Evolutionary conservation across 2,888 invertebrate species (phyloP), one percentile per base, ranked within the genome.

Genomic region (Conistra vaccinii): DNA sequence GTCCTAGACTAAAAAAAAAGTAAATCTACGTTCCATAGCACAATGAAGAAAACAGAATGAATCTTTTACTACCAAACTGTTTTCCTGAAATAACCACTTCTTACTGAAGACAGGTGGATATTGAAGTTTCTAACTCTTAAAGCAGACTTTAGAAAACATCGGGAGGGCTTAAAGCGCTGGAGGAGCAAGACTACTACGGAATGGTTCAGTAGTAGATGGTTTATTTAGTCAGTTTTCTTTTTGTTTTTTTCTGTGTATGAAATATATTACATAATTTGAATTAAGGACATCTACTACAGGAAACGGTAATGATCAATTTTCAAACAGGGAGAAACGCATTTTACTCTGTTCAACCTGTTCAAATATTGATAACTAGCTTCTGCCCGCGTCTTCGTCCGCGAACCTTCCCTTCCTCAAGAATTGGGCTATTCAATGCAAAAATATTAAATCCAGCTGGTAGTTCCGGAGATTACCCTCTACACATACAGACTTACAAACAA

Each of bases 101-200:
- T 80, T 70, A 75, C 71, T 74, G 73, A 51, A 79, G 83, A 82
- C 84, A 88, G 89, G 89, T 88, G 87, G 86, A 85, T 73, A 66
- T 88, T 78, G 85, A 90, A 90, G 81, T 90, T 90, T 73, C 72
- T 58, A 89, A 86, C 87, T 90, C 89, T 86, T 90, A 89, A 89
- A 90, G 86, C 78, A 81, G 86, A 87, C 87, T 89, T 90, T 86
- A 83, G 85, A 88, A 80, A 83, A 82, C 86, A 88, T 85, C 78
- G 85, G 85, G 81, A 87, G 67, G 66, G 62, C 53, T 77, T 80
- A 72, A 70, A 84, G 67, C 61, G 72, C 71, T 78, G 67, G 45
- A 53, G 70, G 68, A 58, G 62, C 42, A 42, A 57, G 58, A 71
- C 39, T 61, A 58, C 60, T 42, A 65, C 17, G 45, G 58, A 63